These are phyloP conservation scores for Panthera tigris DNA, from an alignment of 2,113 vertebrate species.

Conservation along the genomic window DNA sequence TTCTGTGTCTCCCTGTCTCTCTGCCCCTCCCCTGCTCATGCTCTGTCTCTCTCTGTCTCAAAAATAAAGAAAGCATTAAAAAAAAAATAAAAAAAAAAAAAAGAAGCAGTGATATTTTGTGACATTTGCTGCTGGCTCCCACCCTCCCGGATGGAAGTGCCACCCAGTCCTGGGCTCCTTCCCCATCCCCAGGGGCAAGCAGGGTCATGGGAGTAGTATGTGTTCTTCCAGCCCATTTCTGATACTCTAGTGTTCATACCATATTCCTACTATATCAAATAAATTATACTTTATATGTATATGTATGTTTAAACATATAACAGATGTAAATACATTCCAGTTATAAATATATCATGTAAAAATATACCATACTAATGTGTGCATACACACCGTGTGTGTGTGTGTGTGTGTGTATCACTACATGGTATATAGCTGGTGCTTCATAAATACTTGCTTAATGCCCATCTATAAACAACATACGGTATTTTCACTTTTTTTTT, in stretches of 20 bases:
- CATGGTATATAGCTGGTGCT: not conserved
- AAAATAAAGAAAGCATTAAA: too few species aligned
- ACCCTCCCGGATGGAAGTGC: not conserved
- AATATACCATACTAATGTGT: not conserved
- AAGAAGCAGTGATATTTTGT: not conserved
- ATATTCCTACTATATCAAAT: not conserved
- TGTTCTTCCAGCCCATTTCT: not conserved
- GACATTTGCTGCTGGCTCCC: not conserved
- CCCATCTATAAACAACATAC: not conserved
- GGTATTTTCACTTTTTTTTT: not conserved
- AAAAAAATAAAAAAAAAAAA: too few species aligned
- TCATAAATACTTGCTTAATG: not conserved
- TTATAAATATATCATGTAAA: not conserved
- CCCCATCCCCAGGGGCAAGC: not conserved
- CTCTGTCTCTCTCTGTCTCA: too few species aligned
- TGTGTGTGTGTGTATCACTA: not conserved
- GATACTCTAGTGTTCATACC: not conserved
- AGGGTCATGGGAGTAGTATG: not conserved
- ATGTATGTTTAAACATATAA: not conserved
- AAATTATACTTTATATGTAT: not conserved
- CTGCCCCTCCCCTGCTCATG: too few species aligned
- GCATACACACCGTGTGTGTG: not conserved
- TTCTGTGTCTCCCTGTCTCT: too few species aligned
- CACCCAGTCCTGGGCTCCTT: too few species aligned
- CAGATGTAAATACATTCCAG: not conserved